These are phyloP conservation scores for Pectinophora gossypiella DNA, from an alignment of 1,140 invertebrate genomes.

Conservation along the genomic window DNA sequence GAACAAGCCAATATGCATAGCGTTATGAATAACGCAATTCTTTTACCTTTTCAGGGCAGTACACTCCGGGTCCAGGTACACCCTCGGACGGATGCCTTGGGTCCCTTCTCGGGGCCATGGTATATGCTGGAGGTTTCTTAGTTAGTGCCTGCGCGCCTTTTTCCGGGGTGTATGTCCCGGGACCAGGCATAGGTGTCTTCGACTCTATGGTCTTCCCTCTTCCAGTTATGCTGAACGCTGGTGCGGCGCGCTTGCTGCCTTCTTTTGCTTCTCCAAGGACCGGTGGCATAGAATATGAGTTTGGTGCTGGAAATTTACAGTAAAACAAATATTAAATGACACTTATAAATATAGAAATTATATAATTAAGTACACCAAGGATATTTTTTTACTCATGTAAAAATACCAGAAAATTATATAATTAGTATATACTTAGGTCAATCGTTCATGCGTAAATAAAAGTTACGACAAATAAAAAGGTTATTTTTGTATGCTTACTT, in stretches of 20 bases:
- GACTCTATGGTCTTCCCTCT: conserved; percentile 48
- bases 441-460: no score
- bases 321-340: background rate
- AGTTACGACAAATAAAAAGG: no score
- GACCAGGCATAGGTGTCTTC: conserved; percentile 60
- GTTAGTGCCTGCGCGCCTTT: conserved; percentile 45
- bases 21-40: background rate
- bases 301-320: conserved; percentile 80
- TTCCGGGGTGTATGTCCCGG: conserved; percentile 65
- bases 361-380: no score
- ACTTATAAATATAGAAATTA: no score
- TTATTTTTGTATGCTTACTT: no score
- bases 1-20: background rate
- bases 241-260: conserved; percentile 77
- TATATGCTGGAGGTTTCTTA: conserved; percentile 63
- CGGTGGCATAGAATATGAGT: conserved; percentile 90
- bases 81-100: conserved; percentile 41
- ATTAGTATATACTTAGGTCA: no score
- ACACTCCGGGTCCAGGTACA: conserved; percentile 76
- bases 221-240: conserved; percentile 70
- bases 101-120: conserved; percentile 66
- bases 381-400: no score
- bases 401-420: no score
- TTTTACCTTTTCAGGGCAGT: conserved; percentile 76
- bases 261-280: conserved; percentile 83